Evolutionary conservation across 2,797 vertebrate genomes (phyloP).

Genomic region (Centropyge bicolor): DNA sequence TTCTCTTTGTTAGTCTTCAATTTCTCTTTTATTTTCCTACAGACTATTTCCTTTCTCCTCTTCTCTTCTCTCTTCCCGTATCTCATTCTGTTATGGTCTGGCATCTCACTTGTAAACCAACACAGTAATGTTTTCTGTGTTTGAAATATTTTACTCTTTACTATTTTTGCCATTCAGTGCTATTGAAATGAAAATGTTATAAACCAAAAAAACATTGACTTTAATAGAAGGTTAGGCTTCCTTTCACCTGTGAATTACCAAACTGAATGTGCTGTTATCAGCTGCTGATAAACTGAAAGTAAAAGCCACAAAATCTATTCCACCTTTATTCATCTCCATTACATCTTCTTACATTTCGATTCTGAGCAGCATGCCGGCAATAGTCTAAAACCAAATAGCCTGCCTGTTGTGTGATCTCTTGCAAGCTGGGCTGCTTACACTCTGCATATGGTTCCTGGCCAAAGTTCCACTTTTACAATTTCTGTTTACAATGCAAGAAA

Average conservation of each 20-base stretch:
- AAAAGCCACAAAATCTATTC: background rate
- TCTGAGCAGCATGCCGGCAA: background rate
- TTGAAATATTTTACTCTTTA: background rate
- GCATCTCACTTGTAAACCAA: background rate
- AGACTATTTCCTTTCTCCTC: background rate
- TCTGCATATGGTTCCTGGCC: background rate
- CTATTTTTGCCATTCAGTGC: background rate
- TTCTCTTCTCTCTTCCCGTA: background rate
- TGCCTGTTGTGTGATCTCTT: background rate
- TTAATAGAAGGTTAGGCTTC: background rate
- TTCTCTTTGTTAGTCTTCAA: background rate
- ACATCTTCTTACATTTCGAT: background rate
- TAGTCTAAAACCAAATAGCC: background rate
- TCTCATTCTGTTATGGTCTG: background rate
- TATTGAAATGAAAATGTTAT: background rate
- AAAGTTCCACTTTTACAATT: background rate
- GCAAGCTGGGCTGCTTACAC: background rate
- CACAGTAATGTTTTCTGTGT: background rate
- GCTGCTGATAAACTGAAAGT: background rate
- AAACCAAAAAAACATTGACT: background rate
- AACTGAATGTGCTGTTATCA: background rate
- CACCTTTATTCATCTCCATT: background rate
- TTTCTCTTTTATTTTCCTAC: background rate
- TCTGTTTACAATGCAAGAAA: background rate
- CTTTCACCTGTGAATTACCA: background rate